phyloP scores from a whole-genome alignment of 1,140 invertebrate species.

The Drosophila bipectinata region DNA sequence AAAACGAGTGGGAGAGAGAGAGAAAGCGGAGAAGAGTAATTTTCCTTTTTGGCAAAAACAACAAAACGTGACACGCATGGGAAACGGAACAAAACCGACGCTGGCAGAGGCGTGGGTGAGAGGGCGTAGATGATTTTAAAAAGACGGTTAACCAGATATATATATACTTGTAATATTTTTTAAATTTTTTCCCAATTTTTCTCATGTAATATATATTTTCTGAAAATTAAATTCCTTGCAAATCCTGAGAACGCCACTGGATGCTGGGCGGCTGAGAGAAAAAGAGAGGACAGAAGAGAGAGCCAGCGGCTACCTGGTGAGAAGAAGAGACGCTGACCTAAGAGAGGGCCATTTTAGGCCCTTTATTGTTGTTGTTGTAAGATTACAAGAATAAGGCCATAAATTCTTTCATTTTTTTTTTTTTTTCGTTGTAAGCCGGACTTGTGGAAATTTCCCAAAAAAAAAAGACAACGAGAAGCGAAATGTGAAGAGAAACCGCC shows the following conservation, averaged over 20 bases:
- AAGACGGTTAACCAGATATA: background rate
- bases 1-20: slow-evolving; percentile 18
- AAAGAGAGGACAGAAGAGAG: slow-evolving; percentile 10
- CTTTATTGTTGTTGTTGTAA: slow-evolving; percentile 52
- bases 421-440: slow-evolving; percentile 46
- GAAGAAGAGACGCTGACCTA: background rate
- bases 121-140: no score
- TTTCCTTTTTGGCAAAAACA: slow-evolving; percentile 40
- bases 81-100: slow-evolving; percentile 21
- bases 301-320: slow-evolving; percentile 12
- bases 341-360: slow-evolving; percentile 26
- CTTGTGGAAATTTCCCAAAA: slow-evolving; percentile 62
- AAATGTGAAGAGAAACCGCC: slow-evolving; percentile 10
- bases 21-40: slow-evolving; percentile 8
- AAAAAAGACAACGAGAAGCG: slow-evolving; percentile 6
- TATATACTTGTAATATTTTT: background rate
- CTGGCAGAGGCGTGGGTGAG: background rate
- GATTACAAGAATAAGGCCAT: slow-evolving; percentile 64
- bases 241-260: background rate
- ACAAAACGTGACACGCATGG: slow-evolving; percentile 65
- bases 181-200: no score
- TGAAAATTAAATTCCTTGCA: background rate
- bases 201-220: no score
- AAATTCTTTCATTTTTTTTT: slow-evolving; percentile 11
- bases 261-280: slow-evolving; percentile 6